phyloP scores from a whole-genome alignment of 2,888 invertebrate genomes.

The Lacanobia wlatinum region DNA sequence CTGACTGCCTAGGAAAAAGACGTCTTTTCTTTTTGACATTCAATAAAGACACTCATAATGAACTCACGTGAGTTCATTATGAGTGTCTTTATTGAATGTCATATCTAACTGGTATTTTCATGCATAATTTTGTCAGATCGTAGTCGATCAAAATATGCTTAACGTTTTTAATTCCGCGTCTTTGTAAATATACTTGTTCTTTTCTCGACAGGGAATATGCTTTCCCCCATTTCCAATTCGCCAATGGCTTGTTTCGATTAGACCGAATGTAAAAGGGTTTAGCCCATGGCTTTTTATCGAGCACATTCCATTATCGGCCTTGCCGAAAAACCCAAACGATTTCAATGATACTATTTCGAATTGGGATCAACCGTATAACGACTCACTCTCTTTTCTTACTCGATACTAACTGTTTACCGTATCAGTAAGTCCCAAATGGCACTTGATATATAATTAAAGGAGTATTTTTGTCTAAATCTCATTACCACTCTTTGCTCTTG shows the following conservation, averaged over 20 bases:
- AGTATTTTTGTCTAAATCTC: conserved; percentile 21
- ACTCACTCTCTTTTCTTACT: conserved; percentile 10
- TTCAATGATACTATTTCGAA: conserved; percentile 10
- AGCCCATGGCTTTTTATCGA: conserved; percentile 44
- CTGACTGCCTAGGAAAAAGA: no score
- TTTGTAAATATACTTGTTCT: neutral
- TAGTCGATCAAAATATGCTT: neutral
- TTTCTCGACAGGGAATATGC: neutral
- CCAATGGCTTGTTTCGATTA: conserved; percentile 14
- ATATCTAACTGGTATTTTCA: no score
- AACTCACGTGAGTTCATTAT: no score
- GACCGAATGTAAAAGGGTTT: conserved; percentile 18
- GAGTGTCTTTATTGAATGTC: no score
- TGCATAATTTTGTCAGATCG: no score
- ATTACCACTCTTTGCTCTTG: neutral
- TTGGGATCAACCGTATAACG: conserved; percentile 10
- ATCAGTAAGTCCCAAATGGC: neutral
- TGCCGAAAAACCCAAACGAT: conserved; percentile 8
- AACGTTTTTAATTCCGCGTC: neutral
- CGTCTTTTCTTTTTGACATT: no score
- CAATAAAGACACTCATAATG: no score
- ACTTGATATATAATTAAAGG: conserved; percentile 20
- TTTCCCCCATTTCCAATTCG: neutral
- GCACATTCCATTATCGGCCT: conserved; percentile 22
- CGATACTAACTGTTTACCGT: conserved; percentile 3